These are phyloP conservation scores for Brenthis hecate DNA, from an alignment of 2,888 invertebrate species.

Conservation along the genomic window DNA sequence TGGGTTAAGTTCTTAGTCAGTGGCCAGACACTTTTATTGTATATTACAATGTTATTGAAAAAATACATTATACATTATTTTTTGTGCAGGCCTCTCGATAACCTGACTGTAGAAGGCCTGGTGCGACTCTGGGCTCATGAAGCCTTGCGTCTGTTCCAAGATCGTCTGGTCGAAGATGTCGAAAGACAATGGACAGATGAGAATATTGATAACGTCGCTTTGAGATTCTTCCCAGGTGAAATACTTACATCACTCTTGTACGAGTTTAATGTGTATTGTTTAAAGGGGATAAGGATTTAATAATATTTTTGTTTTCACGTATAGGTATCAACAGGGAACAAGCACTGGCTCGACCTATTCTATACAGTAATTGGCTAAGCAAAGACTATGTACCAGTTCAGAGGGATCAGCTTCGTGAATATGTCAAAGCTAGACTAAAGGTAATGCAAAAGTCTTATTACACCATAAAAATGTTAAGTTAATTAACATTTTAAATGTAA, in stretches of 20 bases:
- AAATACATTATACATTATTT: too few relatives aligned
- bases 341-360: slow-evolving; percentile 95
- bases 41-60: too few relatives aligned
- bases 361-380: slow-evolving; percentile 99
- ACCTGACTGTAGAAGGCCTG: slow-evolving; percentile 94
- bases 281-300: too few relatives aligned
- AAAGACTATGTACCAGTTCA: slow-evolving; percentile 99
- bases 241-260: not conserved
- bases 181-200: slow-evolving; percentile 99
- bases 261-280: not conserved
- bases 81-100: slow-evolving; percentile 91
- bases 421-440: slow-evolving; percentile 97
- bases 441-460: slow-evolving; percentile 61
- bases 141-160: slow-evolving; percentile 98
- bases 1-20: too few relatives aligned
- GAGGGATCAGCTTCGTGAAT: slow-evolving; percentile 96
- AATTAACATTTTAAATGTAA: too few relatives aligned
- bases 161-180: slow-evolving; percentile 95
- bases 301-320: slow-evolving; percentile 24
- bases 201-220: slow-evolving; percentile 95
- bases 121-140: slow-evolving; percentile 99
- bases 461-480: not conserved
- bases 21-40: too few relatives aligned
- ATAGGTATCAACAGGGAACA: slow-evolving; percentile 91
- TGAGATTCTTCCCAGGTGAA: slow-evolving; percentile 95